Percentiles rank a stretch among this genome's conserved stretches.
Evolutionary conservation across 2,797 vertebrate species (phyloP).

Genomic region (Leptatherina wallacei): DNA sequence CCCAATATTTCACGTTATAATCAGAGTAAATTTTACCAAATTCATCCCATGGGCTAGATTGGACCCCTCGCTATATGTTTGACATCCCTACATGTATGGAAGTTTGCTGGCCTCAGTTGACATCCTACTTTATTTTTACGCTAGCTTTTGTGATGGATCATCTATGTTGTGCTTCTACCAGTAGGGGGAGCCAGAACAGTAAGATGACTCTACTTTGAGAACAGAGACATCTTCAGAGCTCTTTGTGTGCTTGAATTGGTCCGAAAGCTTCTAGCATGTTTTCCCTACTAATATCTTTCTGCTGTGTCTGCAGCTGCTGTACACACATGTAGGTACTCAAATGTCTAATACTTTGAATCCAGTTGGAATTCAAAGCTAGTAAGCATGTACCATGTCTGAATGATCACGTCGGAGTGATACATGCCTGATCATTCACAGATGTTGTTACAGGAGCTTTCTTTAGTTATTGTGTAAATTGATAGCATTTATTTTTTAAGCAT

Average conservation of each 20-base stretch:
- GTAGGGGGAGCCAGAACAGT: background rate
- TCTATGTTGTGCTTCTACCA: background rate
- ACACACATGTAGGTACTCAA: conserved; percentile 2
- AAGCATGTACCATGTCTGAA: conserved; percentile 30
- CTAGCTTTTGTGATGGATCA: background rate
- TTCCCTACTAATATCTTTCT: conserved; percentile 6
- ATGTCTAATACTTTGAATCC: conserved; percentile 37
- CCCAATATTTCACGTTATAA: too few species aligned
- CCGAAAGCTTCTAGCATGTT: conserved; percentile 14
- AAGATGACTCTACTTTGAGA: background rate
- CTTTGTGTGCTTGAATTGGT: background rate
- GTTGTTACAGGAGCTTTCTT: background rate
- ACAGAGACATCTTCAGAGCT: background rate
- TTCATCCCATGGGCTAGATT: too few species aligned
- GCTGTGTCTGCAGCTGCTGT: background rate
- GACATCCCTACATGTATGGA: too few species aligned
- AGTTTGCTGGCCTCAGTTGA: background rate
- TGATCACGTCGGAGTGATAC: conserved; percentile 11
- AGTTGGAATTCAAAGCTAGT: conserved; percentile 34
- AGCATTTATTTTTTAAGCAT: conserved; percentile 50
- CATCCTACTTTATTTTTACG: background rate
- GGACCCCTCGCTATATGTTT: too few species aligned
- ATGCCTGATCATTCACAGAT: conserved; percentile 25
- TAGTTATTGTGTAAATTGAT: conserved; percentile 8
- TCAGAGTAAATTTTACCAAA: too few species aligned